A percentile compares a stretch with the other conserved stretches of the same genome.
These are phyloP conservation scores for Propsilocerus akamusi DNA, from an alignment of 1,140 invertebrate species.

Conservation along the genomic window DNA sequence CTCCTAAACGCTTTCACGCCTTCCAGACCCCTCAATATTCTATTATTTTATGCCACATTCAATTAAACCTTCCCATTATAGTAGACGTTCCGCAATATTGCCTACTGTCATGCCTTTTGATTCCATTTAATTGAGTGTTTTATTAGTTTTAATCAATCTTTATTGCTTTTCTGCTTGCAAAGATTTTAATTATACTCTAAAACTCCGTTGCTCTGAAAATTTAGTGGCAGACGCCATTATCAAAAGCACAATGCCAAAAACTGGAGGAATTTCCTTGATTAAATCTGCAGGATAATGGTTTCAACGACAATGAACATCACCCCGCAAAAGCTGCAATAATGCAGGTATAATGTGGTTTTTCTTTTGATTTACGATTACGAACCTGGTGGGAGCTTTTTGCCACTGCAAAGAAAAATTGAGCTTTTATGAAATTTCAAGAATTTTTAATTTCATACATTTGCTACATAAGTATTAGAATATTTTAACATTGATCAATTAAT, in stretches of 20 bases:
- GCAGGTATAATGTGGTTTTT: not conserved
- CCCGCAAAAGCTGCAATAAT: not conserved
- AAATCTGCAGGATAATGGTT: not conserved
- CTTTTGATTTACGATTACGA: no score
- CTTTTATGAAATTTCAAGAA: no score
- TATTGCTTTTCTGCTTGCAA: not conserved
- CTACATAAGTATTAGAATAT: no score
- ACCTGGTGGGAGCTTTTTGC: no score
- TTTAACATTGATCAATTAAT: no score
- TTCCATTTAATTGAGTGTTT: conserved; percentile 1
- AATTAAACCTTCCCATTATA: not conserved
- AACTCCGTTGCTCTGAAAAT: no score
- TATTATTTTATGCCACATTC: not conserved
- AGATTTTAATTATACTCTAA: no score
- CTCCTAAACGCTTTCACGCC: not conserved
- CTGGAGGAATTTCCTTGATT: not conserved
- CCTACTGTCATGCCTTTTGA: no score
- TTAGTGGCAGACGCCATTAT: no score
- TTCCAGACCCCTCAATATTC: not conserved
- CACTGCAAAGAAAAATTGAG: no score
- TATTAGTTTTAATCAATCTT: conserved; percentile 1
- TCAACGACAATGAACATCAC: not conserved
- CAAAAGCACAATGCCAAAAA: not conserved
- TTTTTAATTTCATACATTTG: no score
- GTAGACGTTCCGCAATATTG: not conserved